Evolutionary conservation across 2,888 invertebrate species (phyloP).

Genomic region (Sarcophaga variegata): DNA sequence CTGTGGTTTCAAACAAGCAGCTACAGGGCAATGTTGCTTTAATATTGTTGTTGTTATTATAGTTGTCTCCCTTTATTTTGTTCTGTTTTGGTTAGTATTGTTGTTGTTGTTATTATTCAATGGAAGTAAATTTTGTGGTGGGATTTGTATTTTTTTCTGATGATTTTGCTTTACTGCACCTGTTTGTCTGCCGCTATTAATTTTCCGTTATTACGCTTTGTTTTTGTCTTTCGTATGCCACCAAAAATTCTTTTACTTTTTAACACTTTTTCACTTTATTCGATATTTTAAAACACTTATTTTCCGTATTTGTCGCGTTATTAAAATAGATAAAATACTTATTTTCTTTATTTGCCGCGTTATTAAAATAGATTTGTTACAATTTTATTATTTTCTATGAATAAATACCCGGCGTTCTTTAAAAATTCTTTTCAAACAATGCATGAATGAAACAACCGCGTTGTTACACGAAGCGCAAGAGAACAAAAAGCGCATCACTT

Average conservation of each 20-base stretch:
- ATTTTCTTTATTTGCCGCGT: neutral
- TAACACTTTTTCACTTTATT: neutral
- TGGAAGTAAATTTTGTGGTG: conserved; percentile 24
- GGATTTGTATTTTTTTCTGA: conserved; percentile 28
- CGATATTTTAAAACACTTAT: neutral
- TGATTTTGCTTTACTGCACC: conserved; percentile 52
- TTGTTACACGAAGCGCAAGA: neutral
- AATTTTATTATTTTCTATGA: conserved; percentile 25
- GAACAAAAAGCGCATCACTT: conserved; percentile 47
- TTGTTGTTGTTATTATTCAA: conserved; percentile 3
- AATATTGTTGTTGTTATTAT: conserved; percentile 2
- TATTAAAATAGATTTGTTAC: conserved; percentile 13
- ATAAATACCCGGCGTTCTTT: no score
- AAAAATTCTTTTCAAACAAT: no score
- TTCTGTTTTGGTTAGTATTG: conserved; percentile 9
- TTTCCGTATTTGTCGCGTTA: neutral
- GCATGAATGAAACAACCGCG: conserved; percentile 21
- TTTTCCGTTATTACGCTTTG: conserved; percentile 10
- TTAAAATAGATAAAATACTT: neutral
- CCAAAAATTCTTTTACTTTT: conserved; percentile 6
- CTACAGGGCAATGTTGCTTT: neutral
- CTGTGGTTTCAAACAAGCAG: neutral
- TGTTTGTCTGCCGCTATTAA: conserved; percentile 29
- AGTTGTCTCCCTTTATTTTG: neutral
- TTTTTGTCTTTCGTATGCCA: neutral